Evolutionary conservation across 2,888 invertebrate genomes (phyloP).

Genomic region (Napeogenes inachia): DNA sequence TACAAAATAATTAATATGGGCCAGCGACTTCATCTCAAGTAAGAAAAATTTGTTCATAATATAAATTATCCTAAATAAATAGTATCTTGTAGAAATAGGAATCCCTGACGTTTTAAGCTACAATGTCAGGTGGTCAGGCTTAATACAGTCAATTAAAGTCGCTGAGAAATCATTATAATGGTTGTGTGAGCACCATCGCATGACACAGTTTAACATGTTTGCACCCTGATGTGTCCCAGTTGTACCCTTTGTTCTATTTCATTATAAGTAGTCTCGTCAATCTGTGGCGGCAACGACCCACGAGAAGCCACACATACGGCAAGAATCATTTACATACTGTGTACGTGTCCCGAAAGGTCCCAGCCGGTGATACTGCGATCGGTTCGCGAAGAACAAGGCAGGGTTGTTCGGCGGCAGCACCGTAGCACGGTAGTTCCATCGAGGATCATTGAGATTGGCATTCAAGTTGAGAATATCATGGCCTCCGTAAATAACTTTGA

Average conservation of each 20-base stretch:
- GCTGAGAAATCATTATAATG: constrained; percentile 41
- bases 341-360: constrained; percentile 74
- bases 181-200: constrained; percentile 44
- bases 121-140: constrained; percentile 40
- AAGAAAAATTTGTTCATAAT: constrained; percentile 35
- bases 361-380: constrained; percentile 79
- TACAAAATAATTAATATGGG: constrained; percentile 49
- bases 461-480: constrained; percentile 79
- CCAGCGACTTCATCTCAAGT: constrained; percentile 45
- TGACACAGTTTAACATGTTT: constrained; percentile 53
- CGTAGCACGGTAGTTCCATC: constrained; percentile 77
- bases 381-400: constrained; percentile 78
- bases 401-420: constrained; percentile 76
- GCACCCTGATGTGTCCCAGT: constrained; percentile 68
- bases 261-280: constrained; percentile 52
- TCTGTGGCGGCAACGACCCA: constrained; percentile 72
- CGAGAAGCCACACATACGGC: constrained; percentile 71
- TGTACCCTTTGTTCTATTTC: constrained; percentile 62
- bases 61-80: constrained; percentile 33
- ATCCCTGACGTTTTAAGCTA: constrained; percentile 32
- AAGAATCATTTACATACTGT: constrained; percentile 77
- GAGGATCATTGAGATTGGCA: constrained; percentile 71
- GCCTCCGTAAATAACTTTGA: constrained; percentile 69
- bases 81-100: constrained; percentile 32
- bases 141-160: constrained; percentile 47